Conservation (phyloP, 2,888 invertebrate species). For the Diaperis boleti region DNA sequence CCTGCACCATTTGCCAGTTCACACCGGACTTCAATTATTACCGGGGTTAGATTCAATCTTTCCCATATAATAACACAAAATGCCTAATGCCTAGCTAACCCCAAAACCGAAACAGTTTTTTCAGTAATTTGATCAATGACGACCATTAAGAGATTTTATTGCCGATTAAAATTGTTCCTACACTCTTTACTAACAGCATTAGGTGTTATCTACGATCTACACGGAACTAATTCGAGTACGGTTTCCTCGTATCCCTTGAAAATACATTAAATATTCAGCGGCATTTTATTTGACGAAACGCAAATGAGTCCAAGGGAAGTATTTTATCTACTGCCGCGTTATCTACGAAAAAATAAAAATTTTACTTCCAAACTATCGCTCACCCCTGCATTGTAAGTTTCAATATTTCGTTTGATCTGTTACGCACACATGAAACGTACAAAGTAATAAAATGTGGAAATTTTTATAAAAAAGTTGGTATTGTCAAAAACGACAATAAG, state of each 20-base stretch:
- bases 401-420: too few species aligned
- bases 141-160: constrained; percentile 46
- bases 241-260: constrained; percentile 9
- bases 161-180: constrained; percentile 41
- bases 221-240: constrained; percentile 39
- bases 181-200: constrained; percentile 39
- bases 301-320: not conserved
- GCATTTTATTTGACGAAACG: constrained; percentile 21
- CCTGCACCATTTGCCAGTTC: constrained; percentile 52
- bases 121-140: constrained; percentile 50
- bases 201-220: constrained; percentile 39
- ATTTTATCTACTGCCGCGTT: not conserved
- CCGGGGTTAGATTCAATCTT: constrained; percentile 42
- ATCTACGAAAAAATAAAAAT: not conserved
- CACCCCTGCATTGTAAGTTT: too few species aligned
- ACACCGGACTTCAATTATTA: constrained; percentile 48
- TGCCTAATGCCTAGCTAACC: constrained; percentile 46
- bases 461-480: too few species aligned
- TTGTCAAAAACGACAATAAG: too few species aligned
- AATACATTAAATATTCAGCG: constrained; percentile 29
- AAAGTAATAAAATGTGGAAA: too few species aligned
- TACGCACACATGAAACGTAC: too few species aligned
- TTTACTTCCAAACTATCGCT: too few species aligned
- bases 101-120: constrained; percentile 44
- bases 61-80: constrained; percentile 46